Base-by-base conservation (phyloP, 2,888 invertebrate genomes). In the Mythimna impura region DNA sequence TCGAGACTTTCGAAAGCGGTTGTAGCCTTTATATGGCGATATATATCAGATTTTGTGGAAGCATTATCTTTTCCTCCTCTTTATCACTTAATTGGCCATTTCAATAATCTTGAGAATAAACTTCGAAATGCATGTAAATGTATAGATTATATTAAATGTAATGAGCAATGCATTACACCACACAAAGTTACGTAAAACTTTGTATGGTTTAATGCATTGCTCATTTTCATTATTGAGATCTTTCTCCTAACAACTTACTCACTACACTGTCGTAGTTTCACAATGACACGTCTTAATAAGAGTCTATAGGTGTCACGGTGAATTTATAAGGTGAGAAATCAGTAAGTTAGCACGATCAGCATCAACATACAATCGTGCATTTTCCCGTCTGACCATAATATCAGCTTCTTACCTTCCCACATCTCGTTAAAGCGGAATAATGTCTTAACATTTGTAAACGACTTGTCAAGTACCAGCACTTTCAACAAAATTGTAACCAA, bases 331-430 rank as follows among this genome's bases (percentile, higher is more conserved):
- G 67, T 67, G 79, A 81, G 73, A 79, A 82, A 79, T 82, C 79
- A 60, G 55, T 68, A 47, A 60, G 73, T 82, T 68, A 79, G 52
- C 63, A 73, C 62, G 68, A 63, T 64, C 73, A 66, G 64, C 58
- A 81, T 81, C 80, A 81, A 82, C 81, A 81, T 82, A 81, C 81
- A 81, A 81, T 81, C 80, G 81, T n/a, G 52, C 20, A 79, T 78
- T 79, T 81, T 81, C 81, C 80, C 61, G 81, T 82, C 71, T 81
- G 65, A 66, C 81, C 81, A 81, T 81, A 81, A 81, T 25, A 79
- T 66, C 78, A 69, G 78, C 80, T 58, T 58, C 82, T 60, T 78
- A 82, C 79, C 73, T 80, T 58, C 82, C 61, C 82, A 82, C 67
- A 82, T 81, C 81, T 81, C 68, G 81, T 81, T 81, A 81, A 78